Evolutionary conservation across 1,140 invertebrate genomes (phyloP).

Genomic region (Saxidomus purpurata): DNA sequence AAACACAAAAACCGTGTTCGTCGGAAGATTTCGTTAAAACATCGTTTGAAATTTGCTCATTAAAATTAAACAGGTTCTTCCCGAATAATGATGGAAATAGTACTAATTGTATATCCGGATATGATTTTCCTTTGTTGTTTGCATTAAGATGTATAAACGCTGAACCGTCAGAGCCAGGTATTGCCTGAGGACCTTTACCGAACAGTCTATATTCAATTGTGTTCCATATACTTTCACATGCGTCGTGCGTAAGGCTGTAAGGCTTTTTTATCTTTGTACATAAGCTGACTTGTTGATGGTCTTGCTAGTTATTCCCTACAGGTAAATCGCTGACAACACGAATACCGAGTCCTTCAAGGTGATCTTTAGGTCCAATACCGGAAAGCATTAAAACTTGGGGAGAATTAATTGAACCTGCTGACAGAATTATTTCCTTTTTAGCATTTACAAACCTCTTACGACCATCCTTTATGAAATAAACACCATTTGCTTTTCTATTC

Average conservation of each 20-base stretch:
- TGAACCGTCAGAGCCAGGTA: background rate
- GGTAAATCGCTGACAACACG: constrained; percentile 35
- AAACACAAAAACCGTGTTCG: constrained; percentile 1
- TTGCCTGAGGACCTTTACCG: constrained; percentile 2
- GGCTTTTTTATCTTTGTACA: background rate
- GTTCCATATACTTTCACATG: background rate
- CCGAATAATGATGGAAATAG: background rate
- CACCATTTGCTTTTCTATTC: constrained; percentile 47
- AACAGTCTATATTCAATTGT: background rate
- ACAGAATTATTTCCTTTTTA: constrained; percentile 82
- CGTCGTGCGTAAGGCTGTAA: background rate
- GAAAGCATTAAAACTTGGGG: constrained; percentile 96
- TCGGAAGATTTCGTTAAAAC: background rate
- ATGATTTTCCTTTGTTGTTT: background rate
- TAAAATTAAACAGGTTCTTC: background rate
- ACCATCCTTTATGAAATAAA: constrained; percentile 11
- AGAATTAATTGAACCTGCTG: constrained; percentile 93
- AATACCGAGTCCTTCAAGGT: constrained; percentile 45
- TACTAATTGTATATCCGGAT: constrained; percentile 38
- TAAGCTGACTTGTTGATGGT: constrained; percentile 1
- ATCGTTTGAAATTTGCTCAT: constrained; percentile 2
- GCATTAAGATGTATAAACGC: constrained; percentile 35
- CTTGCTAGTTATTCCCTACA: constrained; percentile 42
- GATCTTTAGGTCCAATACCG: constrained; percentile 91
- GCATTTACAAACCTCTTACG: constrained; percentile 42